Evolutionary conservation across 2,797 vertebrate species (phyloP), one percentile per base, ranked within the genome.

Genomic region (Danio choprae): DNA sequence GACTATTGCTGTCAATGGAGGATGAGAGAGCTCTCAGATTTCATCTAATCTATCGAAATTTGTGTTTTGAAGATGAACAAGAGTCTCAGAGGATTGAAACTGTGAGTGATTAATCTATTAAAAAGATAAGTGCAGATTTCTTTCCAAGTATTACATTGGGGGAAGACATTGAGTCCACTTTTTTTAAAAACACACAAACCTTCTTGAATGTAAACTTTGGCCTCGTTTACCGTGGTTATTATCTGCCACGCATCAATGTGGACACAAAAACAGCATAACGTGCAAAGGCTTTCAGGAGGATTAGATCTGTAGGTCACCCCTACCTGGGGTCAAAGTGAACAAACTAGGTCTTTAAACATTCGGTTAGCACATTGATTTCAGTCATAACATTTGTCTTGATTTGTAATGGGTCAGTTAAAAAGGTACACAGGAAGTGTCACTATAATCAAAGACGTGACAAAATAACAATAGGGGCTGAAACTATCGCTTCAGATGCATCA

Each of bases 351-450:
- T 7, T 29, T 46, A 67, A 43, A 13, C 7, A 43, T 70, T 16
- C 59, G 43, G 15, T 38, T 18, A 18, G 6, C 16, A 40, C 22
- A 69, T 18, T 69, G 16, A 53, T 75, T 53, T 75, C 12, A 11
- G n/a, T 50, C 5, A 62, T 16, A 10, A 15, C 15, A 4, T 41
- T 62, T 18, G 20, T 71, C 38, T 18, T 70, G 44, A 18, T 43
- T 60, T 18, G 38, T 16, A 51, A 29, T 3, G 3, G 20, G 10
- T 16, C 65, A 48, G 12, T 50, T 22, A 16, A 48, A n/a, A 41
- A 78, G 79, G 81, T 88, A 92, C 88, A 87, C 85, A 90, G 87
- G 29, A 29, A 29, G 29, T 84, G 85, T 84, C 82, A 90, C 88
- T 69, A 80, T 83, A 83, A 88, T 67, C 77, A 83, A 77, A 81